Conservation (phyloP, 2,797 vertebrate genomes). For the Pampus argenteus region DNA sequence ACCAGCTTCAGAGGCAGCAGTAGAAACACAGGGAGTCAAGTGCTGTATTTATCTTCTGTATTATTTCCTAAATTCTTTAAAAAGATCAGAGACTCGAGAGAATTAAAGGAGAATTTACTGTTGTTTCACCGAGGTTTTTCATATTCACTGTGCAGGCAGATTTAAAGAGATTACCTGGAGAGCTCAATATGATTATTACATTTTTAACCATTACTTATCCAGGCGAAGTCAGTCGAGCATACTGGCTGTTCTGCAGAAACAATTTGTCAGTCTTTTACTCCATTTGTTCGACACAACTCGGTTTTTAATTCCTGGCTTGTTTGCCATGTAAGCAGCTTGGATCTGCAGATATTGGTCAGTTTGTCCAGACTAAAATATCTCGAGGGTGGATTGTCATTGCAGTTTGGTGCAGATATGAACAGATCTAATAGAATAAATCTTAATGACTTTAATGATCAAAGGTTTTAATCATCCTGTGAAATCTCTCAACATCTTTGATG, state of each 20-base stretch:
- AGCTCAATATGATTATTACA: not conserved
- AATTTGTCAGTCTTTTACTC: not conserved
- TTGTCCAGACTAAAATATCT: too few species aligned
- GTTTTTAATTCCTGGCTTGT: too few species aligned
- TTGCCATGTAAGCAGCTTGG: too few species aligned
- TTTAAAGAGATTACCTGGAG: constrained; percentile 20
- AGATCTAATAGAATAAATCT: too few species aligned
- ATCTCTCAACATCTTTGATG: too few species aligned
- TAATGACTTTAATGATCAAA: too few species aligned
- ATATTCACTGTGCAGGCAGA: constrained; percentile 3
- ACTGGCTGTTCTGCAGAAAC: not conserved
- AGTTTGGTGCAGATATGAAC: too few species aligned
- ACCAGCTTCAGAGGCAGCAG: constrained; percentile 30
- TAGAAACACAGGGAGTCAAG: not conserved
- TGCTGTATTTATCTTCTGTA: not conserved
- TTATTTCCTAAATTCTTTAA: constrained; percentile 14
- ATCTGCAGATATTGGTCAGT: too few species aligned
- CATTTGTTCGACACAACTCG: too few species aligned
- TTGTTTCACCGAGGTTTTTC: constrained; percentile 4
- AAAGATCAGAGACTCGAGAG: constrained; percentile 10
- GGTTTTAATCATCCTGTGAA: too few species aligned
- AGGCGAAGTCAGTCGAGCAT: not conserved
- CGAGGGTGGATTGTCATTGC: too few species aligned
- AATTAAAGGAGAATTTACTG: constrained; percentile 20
- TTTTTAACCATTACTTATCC: constrained; percentile 33